phyloP scores from a whole-genome alignment of 2,888 invertebrate genomes.

The Troilus luridus region DNA sequence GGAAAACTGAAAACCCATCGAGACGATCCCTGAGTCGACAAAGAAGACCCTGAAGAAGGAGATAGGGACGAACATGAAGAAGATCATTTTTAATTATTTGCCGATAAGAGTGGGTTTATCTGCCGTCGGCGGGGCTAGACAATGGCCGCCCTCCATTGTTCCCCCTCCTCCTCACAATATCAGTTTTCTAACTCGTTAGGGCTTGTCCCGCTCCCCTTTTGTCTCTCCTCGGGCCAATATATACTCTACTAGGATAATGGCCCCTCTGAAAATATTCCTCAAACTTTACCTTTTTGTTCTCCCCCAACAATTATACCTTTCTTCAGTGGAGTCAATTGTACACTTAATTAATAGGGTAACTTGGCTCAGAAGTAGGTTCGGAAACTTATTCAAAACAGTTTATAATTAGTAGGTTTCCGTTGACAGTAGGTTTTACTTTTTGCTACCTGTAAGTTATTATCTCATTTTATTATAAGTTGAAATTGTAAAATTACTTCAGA shows the following conservation, averaged over 20 bases:
- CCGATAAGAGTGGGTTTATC: constrained; percentile 33
- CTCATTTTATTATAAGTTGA: neutral
- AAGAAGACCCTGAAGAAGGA: neutral
- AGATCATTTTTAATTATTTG: constrained; percentile 31
- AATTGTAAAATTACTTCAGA: neutral
- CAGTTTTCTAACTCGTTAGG: constrained; percentile 50
- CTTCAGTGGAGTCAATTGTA: constrained; percentile 24
- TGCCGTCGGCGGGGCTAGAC: neutral
- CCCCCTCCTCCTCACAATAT: neutral
- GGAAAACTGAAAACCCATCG: neutral
- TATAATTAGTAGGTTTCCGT: constrained; percentile 39
- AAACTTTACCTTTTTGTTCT: constrained; percentile 8
- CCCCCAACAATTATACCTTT: constrained; percentile 14
- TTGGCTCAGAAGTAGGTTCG: neutral
- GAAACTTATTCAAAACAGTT: constrained; percentile 20
- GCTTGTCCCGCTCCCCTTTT: neutral
- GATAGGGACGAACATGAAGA: neutral
- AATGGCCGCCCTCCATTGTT: neutral
- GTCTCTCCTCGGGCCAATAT: constrained; percentile 23
- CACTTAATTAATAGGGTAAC: constrained; percentile 31
- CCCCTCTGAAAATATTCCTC: constrained; percentile 8
- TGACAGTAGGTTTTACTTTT: constrained; percentile 24
- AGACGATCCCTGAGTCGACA: neutral
- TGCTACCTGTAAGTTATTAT: neutral
- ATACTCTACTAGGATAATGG: constrained; percentile 4